A percentile compares a stretch with the other conserved stretches of the same genome.
These are phyloP conservation scores for Chymomyza procnemis DNA, from an alignment of 2,888 invertebrate species.

Conservation along the genomic window DNA sequence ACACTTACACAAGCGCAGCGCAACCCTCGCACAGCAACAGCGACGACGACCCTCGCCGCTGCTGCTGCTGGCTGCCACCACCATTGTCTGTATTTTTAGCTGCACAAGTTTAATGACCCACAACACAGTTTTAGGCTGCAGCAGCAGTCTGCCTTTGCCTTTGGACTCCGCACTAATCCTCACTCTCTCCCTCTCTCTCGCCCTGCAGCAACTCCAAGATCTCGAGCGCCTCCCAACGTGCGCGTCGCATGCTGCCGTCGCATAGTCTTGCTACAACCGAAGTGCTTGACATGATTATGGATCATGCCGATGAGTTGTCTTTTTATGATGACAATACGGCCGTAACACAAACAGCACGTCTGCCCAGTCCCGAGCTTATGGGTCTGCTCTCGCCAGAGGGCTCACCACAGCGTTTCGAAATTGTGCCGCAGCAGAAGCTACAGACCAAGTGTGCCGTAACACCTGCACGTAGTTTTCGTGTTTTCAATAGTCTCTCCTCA, in stretches of 20 bases:
- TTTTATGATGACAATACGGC: constrained; percentile 67
- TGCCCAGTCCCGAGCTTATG: constrained; percentile 67
- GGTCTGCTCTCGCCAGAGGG: constrained; percentile 76
- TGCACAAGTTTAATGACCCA: constrained; percentile 63
- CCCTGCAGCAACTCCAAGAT: constrained; percentile 41
- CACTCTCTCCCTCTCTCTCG: constrained; percentile 24
- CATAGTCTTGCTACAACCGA: neutral
- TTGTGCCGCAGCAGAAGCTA: constrained; percentile 53
- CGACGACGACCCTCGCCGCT: constrained; percentile 30
- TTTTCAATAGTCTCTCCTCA: constrained; percentile 80
- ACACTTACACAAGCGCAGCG: constrained; percentile 25
- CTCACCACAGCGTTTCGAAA: constrained; percentile 76
- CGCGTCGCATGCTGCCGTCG: neutral
- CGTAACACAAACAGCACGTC: constrained; percentile 47
- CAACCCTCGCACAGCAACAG: constrained; percentile 59
- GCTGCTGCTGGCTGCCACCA: constrained; percentile 18
- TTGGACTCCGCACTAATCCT: constrained; percentile 53
- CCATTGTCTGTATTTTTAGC: constrained; percentile 55
- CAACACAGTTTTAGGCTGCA: constrained; percentile 38
- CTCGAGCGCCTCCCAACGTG: constrained; percentile 29
- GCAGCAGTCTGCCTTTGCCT: constrained; percentile 7
- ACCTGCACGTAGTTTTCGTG: constrained; percentile 74
- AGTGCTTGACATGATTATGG: constrained; percentile 63
- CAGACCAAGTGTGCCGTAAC: constrained; percentile 40
- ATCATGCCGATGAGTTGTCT: constrained; percentile 76